Percentiles rank a stretch among this genome's conserved stretches.
phyloP scores from a whole-genome alignment of 1,140 invertebrate genomes.

The Akabosia matsudoensis region DNA sequence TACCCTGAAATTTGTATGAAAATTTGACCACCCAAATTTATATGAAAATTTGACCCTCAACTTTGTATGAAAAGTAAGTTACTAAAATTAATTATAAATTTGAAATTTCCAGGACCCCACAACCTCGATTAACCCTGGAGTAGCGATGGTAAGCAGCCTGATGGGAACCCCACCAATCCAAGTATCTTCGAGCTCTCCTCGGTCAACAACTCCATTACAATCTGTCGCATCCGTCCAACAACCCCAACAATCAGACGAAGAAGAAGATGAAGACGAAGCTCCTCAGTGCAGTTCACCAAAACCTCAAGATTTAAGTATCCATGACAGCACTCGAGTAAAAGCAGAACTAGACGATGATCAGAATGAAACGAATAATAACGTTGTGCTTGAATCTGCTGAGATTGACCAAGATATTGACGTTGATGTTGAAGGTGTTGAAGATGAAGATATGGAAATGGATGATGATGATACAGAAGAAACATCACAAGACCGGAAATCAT shows the following conservation, averaged over 20 bases:
- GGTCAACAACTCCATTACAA: neutral
- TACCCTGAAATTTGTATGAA: too few species aligned
- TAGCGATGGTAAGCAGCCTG: too few species aligned
- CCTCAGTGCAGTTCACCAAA: conserved; percentile 36
- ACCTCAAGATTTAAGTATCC: conserved; percentile 44
- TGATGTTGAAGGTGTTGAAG: conserved; percentile 36
- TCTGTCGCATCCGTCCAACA: neutral
- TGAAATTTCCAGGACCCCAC: neutral
- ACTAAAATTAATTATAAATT: too few species aligned
- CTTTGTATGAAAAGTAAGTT: too few species aligned
- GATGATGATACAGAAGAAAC: neutral
- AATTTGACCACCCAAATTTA: too few species aligned
- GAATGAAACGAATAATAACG: neutral
- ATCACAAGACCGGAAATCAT: neutral
- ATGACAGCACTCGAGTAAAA: conserved; percentile 37
- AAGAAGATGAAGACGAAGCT: neutral
- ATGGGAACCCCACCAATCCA: too few species aligned
- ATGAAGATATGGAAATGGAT: neutral
- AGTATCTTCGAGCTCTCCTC: neutral
- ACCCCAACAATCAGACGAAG: neutral
- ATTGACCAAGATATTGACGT: conserved; percentile 38
- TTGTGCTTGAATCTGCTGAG: neutral
- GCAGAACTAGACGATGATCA: conserved; percentile 32
- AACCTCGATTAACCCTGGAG: neutral
- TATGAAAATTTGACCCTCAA: too few species aligned